Evolutionary conservation across 2,797 vertebrate genomes (phyloP).

Genomic region (Pangasius krempfi): DNA sequence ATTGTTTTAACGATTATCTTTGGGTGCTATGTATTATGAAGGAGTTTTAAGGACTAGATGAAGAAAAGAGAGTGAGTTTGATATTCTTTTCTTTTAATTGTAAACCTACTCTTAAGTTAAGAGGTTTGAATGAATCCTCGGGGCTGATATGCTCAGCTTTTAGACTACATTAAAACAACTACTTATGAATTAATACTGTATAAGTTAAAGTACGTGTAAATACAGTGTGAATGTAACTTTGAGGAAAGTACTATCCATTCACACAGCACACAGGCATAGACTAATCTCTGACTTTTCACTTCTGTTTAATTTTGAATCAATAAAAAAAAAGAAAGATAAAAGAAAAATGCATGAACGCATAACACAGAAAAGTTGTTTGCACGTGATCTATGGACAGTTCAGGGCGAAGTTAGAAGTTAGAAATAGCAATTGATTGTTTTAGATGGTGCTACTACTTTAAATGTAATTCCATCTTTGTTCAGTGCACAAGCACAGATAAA

Average conservation of each 20-base stretch:
- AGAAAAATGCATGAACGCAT: neutral
- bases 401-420: slow-evolving; percentile 57
- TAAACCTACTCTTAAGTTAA: slow-evolving; percentile 7
- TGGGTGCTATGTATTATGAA: slow-evolving; percentile 51
- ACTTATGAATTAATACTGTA: neutral
- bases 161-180: neutral
- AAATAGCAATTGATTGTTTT: slow-evolving; percentile 60
- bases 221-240: neutral
- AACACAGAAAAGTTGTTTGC: slow-evolving; percentile 15
- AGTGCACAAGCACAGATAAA: slow-evolving; percentile 56
- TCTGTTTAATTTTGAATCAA: slow-evolving; percentile 1
- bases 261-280: neutral
- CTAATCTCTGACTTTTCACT: neutral
- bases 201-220: neutral
- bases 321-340: neutral
- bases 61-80: slow-evolving; percentile 7
- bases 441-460: slow-evolving; percentile 55
- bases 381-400: slow-evolving; percentile 56
- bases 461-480: slow-evolving; percentile 67
- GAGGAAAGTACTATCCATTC: neutral
- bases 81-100: slow-evolving; percentile 37
- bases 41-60: slow-evolving; percentile 5
- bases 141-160: neutral
- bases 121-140: neutral
- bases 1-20: slow-evolving; percentile 71